Evolutionary conservation across 1,140 invertebrate species (phyloP), one percentile per base, ranked within the genome.

Genomic region (Bombus waltoni): DNA sequence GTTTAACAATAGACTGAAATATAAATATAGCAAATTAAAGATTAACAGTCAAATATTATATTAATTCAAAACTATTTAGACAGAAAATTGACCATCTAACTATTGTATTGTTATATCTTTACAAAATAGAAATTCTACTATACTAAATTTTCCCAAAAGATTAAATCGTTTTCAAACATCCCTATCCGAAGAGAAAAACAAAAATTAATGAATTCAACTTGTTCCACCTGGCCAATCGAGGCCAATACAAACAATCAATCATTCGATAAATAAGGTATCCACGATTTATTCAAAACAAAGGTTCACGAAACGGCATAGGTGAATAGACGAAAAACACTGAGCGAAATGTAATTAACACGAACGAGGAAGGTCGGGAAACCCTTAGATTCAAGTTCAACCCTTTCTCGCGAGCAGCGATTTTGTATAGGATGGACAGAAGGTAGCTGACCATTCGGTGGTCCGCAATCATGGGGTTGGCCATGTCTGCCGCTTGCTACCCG

Each of bases 401-500:
- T 90, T 89, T 38, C 47, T 78, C 65, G 87, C 76, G 87, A 78
- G 85, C 86, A 85, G 78, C 74, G 90, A 89, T 91, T 91, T 89
- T 83, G 90, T 86, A 87, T 86, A 71, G 82, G 90, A 87, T 83
- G 86, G 78, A 90, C 76, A 73, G 72, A 80, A 87, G 81, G 92
- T 93, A 93, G 93, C 93, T 94, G 93, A 94, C 90, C 93, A 87
- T 90, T 92, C 86, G 66, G 38, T 75, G 89, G 87, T 87, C 75
- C 79, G 82, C 81, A 82, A 77, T 66, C 79, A 81, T 76, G 86
- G 88, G 86, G 88, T 81, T 87, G 86, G 82, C 65, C 80, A 81
- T 81, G 89, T 90, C 90, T 89, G 77, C 47, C 40, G 42, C 28
- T 77, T 77, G 57, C 87, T 87, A 84, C 71, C 72, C 88, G 87